These are phyloP conservation scores for Carettochelys insculpta DNA, from an alignment of 2,113 vertebrate genomes.

Conservation along the genomic window DNA sequence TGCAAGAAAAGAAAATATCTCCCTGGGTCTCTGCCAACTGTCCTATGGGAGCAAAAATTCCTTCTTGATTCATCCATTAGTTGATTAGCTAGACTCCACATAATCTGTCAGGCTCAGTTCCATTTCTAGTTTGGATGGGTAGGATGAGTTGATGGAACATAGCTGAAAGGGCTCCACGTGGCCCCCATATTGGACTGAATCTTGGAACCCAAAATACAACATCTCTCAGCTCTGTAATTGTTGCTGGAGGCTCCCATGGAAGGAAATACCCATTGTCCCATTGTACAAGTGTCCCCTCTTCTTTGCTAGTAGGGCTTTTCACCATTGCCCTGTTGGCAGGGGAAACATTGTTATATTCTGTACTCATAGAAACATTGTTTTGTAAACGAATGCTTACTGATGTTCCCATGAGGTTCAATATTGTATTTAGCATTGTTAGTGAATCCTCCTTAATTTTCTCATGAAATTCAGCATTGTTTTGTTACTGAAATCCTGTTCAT, in stretches of 20 bases:
- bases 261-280: neutral
- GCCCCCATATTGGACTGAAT: neutral
- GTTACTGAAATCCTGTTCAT: no score
- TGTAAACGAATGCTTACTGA: no score
- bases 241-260: neutral
- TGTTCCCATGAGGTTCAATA: no score
- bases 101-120: neutral
- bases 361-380: no score
- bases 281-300: neutral
- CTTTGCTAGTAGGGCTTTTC: neutral
- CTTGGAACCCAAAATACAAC: neutral
- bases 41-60: neutral
- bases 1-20: neutral
- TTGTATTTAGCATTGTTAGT: no score
- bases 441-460: no score
- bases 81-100: neutral
- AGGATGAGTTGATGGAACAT: neutral
- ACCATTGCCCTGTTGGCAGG: no score
- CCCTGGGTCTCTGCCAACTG: neutral
- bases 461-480: no score
- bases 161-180: neutral
- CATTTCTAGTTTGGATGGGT: neutral
- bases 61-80: neutral
- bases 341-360: no score
- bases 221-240: neutral